Percentiles rank a stretch among this genome's conserved stretches.
Evolutionary conservation across 1,140 invertebrate genomes (phyloP).

Genomic region (Aphelenchoides besseyi): DNA sequence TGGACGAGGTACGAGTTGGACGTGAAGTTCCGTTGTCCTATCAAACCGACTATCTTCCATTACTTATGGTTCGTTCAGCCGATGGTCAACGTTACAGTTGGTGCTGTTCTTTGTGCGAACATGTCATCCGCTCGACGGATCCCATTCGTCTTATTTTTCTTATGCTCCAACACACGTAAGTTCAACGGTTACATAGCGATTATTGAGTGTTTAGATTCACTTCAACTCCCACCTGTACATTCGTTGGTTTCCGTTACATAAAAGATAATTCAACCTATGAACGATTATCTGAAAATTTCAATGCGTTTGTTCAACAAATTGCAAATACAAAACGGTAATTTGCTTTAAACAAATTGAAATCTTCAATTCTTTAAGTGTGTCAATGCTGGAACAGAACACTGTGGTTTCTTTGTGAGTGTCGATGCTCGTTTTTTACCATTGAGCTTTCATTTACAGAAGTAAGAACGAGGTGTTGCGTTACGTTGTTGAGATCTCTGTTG

Average conservation of each 20-base stretch:
- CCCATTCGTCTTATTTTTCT: not conserved
- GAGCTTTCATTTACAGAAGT: not conserved
- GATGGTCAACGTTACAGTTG: not conserved
- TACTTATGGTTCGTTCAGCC: not conserved
- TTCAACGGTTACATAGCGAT: too few relatives aligned
- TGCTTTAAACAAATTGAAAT: not conserved
- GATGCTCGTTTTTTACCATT: not conserved
- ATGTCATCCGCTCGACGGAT: not conserved
- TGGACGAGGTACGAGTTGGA: not conserved
- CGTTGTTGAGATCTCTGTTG: not conserved
- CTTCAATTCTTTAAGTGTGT: not conserved
- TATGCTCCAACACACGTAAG: not conserved
- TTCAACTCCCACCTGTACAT: too few relatives aligned
- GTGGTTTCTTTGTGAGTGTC: not conserved
- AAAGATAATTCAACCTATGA: not conserved
- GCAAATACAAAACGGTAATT: not conserved
- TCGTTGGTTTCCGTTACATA: too few relatives aligned
- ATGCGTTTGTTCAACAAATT: not conserved
- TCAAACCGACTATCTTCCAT: not conserved
- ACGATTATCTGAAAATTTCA: not conserved
- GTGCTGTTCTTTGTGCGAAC: not conserved
- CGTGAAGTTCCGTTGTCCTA: not conserved
- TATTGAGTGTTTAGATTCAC: too few relatives aligned
- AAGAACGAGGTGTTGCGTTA: not conserved
- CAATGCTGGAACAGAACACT: not conserved